These are phyloP conservation scores for Acrobasis suavella DNA, from an alignment of 2,888 invertebrate species.

Conservation along the genomic window DNA sequence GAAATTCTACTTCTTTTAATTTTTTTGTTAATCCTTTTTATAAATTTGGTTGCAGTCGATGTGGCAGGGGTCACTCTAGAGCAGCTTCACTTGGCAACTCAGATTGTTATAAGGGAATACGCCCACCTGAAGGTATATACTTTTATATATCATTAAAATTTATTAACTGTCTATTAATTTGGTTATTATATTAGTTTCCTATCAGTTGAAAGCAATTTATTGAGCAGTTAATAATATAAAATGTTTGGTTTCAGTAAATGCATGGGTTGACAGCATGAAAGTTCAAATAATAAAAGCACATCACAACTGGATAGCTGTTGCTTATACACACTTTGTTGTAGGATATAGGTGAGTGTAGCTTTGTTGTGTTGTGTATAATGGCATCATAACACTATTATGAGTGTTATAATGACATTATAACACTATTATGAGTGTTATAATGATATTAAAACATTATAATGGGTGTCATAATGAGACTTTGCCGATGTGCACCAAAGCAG, in stretches of 20 bases:
- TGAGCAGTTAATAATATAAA: not conserved
- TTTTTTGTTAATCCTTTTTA: not conserved
- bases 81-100: conserved; percentile 89
- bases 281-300: conserved; percentile 97
- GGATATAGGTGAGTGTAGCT: conserved; percentile 88
- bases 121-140: conserved; percentile 70
- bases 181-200: no score
- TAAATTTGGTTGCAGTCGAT: conserved; percentile 55
- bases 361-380: no score
- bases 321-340: conserved; percentile 97
- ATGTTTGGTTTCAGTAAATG: conserved; percentile 78
- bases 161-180: not conserved
- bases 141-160: conserved; percentile 1
- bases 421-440: no score
- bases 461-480: no score
- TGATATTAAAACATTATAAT: no score
- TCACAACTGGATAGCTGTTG: conserved; percentile 98
- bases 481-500: no score
- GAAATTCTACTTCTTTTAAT: no score
- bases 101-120: conserved; percentile 69
- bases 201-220: no score
- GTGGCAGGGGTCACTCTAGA: conserved; percentile 87
- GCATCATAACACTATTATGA: no score
- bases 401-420: no score
- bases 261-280: conserved; percentile 92